These are phyloP conservation scores for Gryllus longicercus DNA, from an alignment of 2,888 invertebrate genomes.

Conservation along the genomic window DNA sequence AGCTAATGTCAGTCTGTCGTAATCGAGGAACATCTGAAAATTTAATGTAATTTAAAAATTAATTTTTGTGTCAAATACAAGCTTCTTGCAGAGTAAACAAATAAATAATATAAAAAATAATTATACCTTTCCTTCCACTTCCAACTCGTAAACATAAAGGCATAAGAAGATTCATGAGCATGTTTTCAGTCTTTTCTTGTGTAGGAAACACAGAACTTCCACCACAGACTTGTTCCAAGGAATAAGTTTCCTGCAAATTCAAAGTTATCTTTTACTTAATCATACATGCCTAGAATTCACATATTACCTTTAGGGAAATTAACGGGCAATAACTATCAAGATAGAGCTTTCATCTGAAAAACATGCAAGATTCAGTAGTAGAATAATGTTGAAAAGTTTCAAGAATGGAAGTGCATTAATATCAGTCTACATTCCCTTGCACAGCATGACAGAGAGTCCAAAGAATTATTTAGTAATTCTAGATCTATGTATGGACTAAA, in stretches of 20 bases:
- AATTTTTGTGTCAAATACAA: neutral
- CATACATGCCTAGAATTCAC: no score
- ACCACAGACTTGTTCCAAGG: conserved; percentile 92
- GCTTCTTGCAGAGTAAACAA: neutral
- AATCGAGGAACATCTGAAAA: conserved; percentile 78
- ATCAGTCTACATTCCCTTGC: conserved; percentile 17
- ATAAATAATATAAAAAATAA: no score
- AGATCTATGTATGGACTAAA: neutral
- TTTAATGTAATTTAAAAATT: neutral
- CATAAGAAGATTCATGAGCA: conserved; percentile 93
- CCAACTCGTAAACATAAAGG: conserved; percentile 94
- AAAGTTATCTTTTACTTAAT: neutral
- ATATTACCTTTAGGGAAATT: no score
- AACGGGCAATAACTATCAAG: neutral
- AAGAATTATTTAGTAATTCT: neutral
- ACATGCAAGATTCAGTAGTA: neutral
- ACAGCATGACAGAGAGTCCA: conserved; percentile 10
- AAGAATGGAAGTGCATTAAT: neutral
- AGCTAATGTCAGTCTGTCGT: conserved; percentile 84
- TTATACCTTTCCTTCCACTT: conserved; percentile 83
- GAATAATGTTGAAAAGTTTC: neutral
- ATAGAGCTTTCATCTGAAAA: neutral
- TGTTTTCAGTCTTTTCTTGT: conserved; percentile 90
- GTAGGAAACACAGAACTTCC: conserved; percentile 83
- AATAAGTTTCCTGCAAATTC: conserved; percentile 67